Percentiles rank a stretch among this genome's conserved stretches.
Conservation (phyloP, 2,888 invertebrate genomes). For the Tiliacea citrago region DNA sequence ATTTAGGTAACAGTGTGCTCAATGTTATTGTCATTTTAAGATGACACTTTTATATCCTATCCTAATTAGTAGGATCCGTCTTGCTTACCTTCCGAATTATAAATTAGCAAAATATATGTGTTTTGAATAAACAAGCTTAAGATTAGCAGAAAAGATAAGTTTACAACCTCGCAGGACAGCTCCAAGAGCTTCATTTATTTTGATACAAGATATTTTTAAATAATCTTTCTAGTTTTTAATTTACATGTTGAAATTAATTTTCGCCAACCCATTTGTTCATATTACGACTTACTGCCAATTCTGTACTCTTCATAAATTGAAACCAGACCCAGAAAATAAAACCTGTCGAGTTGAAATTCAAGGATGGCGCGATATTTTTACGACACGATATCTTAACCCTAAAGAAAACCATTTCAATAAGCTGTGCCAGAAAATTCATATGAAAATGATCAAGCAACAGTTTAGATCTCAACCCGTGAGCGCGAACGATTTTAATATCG, state of each 20-base stretch:
- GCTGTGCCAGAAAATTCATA: conserved; percentile 48
- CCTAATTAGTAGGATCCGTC: too few species aligned
- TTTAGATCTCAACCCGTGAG: conserved; percentile 21
- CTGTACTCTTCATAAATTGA: not conserved
- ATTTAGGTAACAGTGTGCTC: not conserved
- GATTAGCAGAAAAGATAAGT: not conserved
- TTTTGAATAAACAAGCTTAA: not conserved
- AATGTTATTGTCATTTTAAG: not conserved
- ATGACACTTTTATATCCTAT: not conserved
- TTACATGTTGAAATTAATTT: conserved; percentile 22
- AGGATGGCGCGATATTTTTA: conserved; percentile 7
- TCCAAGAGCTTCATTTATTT: conserved; percentile 13
- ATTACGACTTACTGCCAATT: not conserved
- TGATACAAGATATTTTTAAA: conserved; percentile 1
- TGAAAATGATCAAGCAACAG: conserved; percentile 32
- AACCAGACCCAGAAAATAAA: conserved; percentile 13
- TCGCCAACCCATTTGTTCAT: conserved; percentile 13
- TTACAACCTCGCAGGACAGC: not conserved
- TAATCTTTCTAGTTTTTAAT: conserved; percentile 20
- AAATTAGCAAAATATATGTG: not conserved
- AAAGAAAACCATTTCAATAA: conserved; percentile 37
- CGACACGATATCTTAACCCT: conserved; percentile 13
- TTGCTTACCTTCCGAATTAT: not conserved
- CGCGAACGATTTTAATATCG: conserved; percentile 64
- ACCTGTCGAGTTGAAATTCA: conserved; percentile 1